Base-by-base conservation (phyloP, 2,113 vertebrate species). In the Phalacrocorax carbo region DNA sequence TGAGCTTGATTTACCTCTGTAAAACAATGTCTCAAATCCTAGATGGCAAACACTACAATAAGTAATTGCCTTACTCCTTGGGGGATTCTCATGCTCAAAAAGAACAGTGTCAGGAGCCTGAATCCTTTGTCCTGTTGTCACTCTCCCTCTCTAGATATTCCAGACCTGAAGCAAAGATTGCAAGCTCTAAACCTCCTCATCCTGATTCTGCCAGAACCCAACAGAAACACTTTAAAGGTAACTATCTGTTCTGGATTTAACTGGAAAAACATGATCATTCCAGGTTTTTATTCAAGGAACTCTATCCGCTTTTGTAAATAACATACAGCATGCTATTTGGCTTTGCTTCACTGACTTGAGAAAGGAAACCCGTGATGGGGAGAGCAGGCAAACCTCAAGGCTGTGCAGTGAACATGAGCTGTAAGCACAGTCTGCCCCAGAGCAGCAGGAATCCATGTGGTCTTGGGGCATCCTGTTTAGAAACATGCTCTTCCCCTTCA, bases 151-250 rank as follows among this genome's bases (percentile, higher is more conserved):
- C 8, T 60, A 99, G 99, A 98, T 93, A 99, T 99, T 92, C 98
- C 98, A 55, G 98, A 99, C 57, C 97, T 98, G 92, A 99, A 98
- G 65, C 99, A 99, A 96, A 99, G 98, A 89, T 97, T 99, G 26
- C 99, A 99, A 93, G 98, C 99, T 88, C 98, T 99, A 27, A 99
- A 99, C 91, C 98, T 99, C 52, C 98, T 99, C 34, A 96, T 99
- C 82, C 96, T 99, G 73, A 98, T 99, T 87, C 98, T 99, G 52
- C 99, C 99, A 5, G 99, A 99, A 75, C 97, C 99, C 71, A 99
- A 99, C 98, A 98, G 99, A 91, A 99, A 98, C 94, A 99, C 99
- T 49, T 96, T 99, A 22, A 99, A 99, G 99, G 99, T 99, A 97
- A 86, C 46, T 44, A 9, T 32, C 25, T 55, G 10, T 51, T 83